Base-by-base conservation (phyloP, 2,113 vertebrate species). In the Macquaria australasica region DNA sequence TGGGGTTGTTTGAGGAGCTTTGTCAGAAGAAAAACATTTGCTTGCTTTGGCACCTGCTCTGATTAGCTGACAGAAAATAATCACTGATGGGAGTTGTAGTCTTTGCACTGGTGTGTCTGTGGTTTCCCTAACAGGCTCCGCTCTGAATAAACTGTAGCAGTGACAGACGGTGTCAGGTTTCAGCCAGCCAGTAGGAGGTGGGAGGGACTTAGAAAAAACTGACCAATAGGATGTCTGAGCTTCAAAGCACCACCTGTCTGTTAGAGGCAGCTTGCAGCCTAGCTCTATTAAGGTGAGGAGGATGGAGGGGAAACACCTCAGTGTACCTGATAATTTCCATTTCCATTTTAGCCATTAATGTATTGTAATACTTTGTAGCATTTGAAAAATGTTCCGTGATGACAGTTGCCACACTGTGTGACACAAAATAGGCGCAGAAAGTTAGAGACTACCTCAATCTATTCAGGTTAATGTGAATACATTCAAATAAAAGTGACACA, bases 51-150 rank as follows among this genome's bases (percentile, higher is more conserved):
- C 37, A 37, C 28, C 64, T 58, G 70, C 67, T 70, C 34, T 58
- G 64, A 76, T 81, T n/a, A 81, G 23, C 64, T 18, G 48, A 18
- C 20, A 20, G 6, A 20, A 51, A 79, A 37, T n/a, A 48, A 34
- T 7, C 16, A n/a, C 64, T 43, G 63, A 77, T 74, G 92, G 92
- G 89, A 92, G 60, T 92, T 93, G 93, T 85, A 92, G 91, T 94
- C 60, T 88, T 20, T 15, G 18, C 21, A 15, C 58, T 86, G 83
- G 67, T 80, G 77, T 85, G 87, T 88, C 83, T 90, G 68, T 60
- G 21, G 50, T 60, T 48, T 41, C 16, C 41, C 63, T 23, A 51
- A 58, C 31, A 81, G 66, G 56, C 89, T 76, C 31, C 11, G 12
- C 55, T 43, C 70, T 60, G 70, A 25, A 16, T 69, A 50, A 68